These are phyloP conservation scores for Rhipidura dahli DNA, from an alignment of 2,113 vertebrate species.

Conservation along the genomic window DNA sequence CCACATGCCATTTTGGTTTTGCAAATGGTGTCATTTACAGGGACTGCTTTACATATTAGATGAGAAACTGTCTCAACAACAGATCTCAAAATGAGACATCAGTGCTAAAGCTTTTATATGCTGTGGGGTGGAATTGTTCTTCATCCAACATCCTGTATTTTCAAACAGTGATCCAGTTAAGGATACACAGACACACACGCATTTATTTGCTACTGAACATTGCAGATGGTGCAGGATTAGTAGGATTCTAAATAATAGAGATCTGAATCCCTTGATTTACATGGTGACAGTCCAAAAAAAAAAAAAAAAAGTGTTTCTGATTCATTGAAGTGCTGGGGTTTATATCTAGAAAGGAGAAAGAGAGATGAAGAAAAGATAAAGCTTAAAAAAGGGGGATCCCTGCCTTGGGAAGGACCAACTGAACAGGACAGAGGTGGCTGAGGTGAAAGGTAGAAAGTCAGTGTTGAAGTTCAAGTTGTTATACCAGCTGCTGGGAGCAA, in stretches of 20 bases:
- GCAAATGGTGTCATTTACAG: not conserved
- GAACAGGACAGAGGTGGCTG: not conserved
- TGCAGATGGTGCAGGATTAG: not conserved
- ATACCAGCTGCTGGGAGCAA: not conserved
- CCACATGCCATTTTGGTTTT: not conserved
- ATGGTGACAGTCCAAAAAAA: not conserved
- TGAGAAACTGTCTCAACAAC: not conserved
- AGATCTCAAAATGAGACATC: not conserved
- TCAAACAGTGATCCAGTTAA: not conserved
- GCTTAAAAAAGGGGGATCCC: accelerated
- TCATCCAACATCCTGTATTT: not conserved
- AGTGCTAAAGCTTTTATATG: not conserved
- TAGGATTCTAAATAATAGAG: not conserved
- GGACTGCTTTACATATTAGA: not conserved
- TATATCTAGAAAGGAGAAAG: not conserved
- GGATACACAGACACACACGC: not conserved
- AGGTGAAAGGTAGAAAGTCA: not conserved
- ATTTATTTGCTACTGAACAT: not conserved
- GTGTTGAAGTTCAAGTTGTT: not conserved
- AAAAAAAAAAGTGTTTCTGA: not conserved
- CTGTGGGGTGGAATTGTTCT: not conserved
- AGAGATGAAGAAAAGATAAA: not conserved
- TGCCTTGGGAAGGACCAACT: not conserved
- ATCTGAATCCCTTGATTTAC: not conserved
- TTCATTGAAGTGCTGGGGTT: not conserved